Conservation (phyloP, 1,140 invertebrate species). For the Hycleus cichorii region DNA sequence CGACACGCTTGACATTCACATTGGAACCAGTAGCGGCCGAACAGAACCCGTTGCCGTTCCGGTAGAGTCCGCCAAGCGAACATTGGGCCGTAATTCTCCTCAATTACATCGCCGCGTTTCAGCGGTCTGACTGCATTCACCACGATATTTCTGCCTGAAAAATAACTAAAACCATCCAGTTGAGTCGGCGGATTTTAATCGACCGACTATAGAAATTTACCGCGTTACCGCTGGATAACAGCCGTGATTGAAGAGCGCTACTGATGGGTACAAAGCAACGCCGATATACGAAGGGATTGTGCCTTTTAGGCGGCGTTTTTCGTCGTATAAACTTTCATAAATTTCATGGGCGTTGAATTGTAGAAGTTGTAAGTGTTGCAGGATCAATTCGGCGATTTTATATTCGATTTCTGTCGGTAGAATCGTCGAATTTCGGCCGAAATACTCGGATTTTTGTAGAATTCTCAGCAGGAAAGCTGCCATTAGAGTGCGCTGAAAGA, state of each 20-base stretch:
- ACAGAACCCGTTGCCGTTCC: constrained; percentile 58
- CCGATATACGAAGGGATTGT: constrained; percentile 52
- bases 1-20: constrained; percentile 68
- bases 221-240: constrained; percentile 74
- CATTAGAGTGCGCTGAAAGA: constrained; percentile 70
- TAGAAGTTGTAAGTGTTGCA: constrained; percentile 69
- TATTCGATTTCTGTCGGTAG: constrained; percentile 48
- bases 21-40: constrained; percentile 71
- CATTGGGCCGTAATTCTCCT: constrained; percentile 81
- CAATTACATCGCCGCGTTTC: constrained; percentile 55
- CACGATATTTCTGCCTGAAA: constrained; percentile 64
- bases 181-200: no score
- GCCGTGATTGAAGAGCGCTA: constrained; percentile 81
- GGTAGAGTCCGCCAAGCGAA: constrained; percentile 57
- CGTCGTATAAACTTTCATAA: constrained; percentile 57
- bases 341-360: constrained; percentile 89
- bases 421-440: constrained; percentile 30
- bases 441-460: constrained; percentile 56
- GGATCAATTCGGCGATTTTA: constrained; percentile 54
- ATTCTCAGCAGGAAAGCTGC: constrained; percentile 68
- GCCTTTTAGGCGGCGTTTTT: constrained; percentile 44
- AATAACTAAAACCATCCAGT: constrained; percentile 51
- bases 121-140: constrained; percentile 59
- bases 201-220: constrained; percentile 35
- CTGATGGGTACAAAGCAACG: constrained; percentile 70